phyloP scores from a whole-genome alignment of 2,113 vertebrate species.

The Suricata suricatta region DNA sequence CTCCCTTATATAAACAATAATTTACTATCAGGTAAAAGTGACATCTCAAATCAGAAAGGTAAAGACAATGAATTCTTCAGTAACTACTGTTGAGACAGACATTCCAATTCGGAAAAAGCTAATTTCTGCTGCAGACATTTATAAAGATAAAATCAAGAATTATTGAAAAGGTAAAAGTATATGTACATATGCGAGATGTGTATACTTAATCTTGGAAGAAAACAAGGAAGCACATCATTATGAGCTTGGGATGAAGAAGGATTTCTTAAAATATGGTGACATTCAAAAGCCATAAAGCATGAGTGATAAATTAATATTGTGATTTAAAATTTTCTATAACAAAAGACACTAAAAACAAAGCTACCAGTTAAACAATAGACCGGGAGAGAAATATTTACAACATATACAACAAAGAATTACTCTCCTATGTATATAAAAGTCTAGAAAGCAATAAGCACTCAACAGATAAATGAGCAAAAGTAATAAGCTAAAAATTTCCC shows the following conservation, averaged over 20 bases:
- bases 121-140: neutral
- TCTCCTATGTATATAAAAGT: neutral
- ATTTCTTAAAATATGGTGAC: neutral
- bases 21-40: neutral
- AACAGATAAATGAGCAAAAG: conserved; percentile 42
- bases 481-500: neutral
- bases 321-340: conserved; percentile 14
- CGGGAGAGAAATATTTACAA: neutral
- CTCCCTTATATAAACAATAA: neutral
- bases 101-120: conserved; percentile 8
- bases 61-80: conserved; percentile 31
- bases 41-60: conserved; percentile 6
- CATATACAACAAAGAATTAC: neutral
- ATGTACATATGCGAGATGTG: neutral
- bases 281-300: conserved; percentile 32
- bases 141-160: conserved; percentile 38
- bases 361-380: neutral
- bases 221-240: neutral
- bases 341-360: conserved; percentile 4
- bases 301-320: neutral
- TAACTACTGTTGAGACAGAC: neutral
- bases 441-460: conserved; percentile 36
- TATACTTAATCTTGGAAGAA: neutral
- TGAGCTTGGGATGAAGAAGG: neutral
- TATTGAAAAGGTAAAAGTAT: neutral